phyloP scores from a whole-genome alignment of 2,797 vertebrate species.

The Carcharodon carcharias region DNA sequence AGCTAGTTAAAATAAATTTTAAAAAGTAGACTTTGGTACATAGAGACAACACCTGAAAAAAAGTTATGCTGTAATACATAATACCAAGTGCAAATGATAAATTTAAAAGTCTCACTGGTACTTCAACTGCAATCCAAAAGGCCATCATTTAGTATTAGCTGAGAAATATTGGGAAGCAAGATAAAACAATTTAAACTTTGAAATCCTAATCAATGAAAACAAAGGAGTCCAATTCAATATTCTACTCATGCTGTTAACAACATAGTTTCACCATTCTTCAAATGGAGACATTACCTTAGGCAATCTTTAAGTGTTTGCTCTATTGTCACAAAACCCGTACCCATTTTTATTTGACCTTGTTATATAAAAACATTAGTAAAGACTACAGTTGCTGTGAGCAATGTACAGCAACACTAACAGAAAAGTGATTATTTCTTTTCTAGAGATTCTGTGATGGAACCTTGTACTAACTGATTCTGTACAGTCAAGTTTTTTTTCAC shows the following conservation, averaged over 20 bases:
- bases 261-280: neutral
- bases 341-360: neutral
- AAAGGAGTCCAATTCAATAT: conserved; percentile 17
- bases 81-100: neutral
- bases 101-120: neutral
- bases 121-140: neutral
- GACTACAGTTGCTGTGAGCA: neutral
- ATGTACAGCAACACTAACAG: neutral
- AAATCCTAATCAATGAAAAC: conserved; percentile 27
- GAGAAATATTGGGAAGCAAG: neutral
- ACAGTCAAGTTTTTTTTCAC: conserved; percentile 18
- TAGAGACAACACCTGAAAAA: neutral
- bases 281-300: neutral
- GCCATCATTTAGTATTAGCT: neutral
- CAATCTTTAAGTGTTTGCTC: neutral
- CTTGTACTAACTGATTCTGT: conserved; percentile 32
- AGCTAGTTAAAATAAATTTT: neutral
- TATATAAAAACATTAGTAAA: neutral
- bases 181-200: neutral
- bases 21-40: neutral
- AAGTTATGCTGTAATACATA: neutral
- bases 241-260: neutral
- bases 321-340: neutral
- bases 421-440: conserved; percentile 13
- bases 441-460: conserved; percentile 40